These are phyloP conservation scores for Phortica magna DNA, from an alignment of 2,888 invertebrate genomes.

Conservation along the genomic window DNA sequence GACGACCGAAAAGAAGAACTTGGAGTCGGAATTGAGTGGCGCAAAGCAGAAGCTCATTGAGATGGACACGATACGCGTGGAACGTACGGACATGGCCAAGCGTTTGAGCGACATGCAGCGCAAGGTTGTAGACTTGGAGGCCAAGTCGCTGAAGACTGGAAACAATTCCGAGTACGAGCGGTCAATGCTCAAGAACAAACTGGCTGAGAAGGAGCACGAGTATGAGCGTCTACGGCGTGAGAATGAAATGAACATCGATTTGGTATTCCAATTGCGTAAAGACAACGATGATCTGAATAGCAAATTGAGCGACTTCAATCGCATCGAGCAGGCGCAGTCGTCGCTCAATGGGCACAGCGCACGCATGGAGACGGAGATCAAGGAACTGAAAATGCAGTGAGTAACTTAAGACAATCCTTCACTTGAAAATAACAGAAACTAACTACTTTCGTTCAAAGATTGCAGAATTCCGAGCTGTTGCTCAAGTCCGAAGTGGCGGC, in stretches of 20 bases:
- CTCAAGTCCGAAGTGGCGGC: constrained; percentile 89
- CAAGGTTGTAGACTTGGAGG: constrained; percentile 72
- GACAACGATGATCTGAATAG: constrained; percentile 89
- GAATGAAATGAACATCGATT: constrained; percentile 83
- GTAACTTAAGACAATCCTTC: constrained; percentile 36
- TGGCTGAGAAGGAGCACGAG: constrained; percentile 87
- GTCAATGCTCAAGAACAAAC: constrained; percentile 83
- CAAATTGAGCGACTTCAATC: constrained; percentile 91
- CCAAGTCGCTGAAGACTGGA: constrained; percentile 67
- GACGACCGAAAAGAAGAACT: constrained; percentile 88
- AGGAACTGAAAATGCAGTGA: constrained; percentile 83
- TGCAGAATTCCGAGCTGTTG: constrained; percentile 84
- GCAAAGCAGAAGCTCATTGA: constrained; percentile 69
- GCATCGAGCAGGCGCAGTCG: constrained; percentile 89
- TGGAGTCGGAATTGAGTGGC: constrained; percentile 80
- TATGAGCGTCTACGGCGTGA: constrained; percentile 85
- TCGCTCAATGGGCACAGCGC: constrained; percentile 87
- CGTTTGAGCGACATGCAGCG: constrained; percentile 72
- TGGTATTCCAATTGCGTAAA: constrained; percentile 85
- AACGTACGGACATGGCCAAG: constrained; percentile 73
- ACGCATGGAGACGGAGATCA: constrained; percentile 87
- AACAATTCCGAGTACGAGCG: constrained; percentile 81
- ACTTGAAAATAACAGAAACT: neutral
- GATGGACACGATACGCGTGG: constrained; percentile 70
- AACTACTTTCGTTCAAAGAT: constrained; percentile 62